Base-by-base conservation (phyloP, 1,140 invertebrate genomes). In the Aplysia californica region DNA sequence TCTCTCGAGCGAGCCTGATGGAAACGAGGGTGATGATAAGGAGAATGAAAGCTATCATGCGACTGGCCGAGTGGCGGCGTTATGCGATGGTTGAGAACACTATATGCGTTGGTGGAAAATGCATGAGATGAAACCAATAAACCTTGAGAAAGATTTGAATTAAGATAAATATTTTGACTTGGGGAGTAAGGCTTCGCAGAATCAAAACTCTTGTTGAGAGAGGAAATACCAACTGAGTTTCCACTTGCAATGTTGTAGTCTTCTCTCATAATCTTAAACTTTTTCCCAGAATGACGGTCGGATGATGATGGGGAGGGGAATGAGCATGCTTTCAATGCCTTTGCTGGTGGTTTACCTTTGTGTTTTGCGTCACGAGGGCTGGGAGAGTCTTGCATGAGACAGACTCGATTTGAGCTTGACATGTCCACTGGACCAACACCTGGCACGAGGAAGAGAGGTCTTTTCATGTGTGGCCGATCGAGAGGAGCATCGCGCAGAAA, bases 401-500 rank as follows among this genome's bases (percentile, higher is more conserved):
- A 72, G 4, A 58, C 61, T 72, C 33, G 61, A 26, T 72, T 58
- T n/a, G 55, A 10, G 36, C 56, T 3, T 0, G 70, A 61, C 55
- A 72, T 72, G 38, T 72, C 70, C 20, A 72, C 70, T 4, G 70
- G 56, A 15, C 70, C 70, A 3, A 72, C 35, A 1, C 70, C 70
- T 3, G 70, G 70, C 1, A 72, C 70, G 3, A 72, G 70, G 31
- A 61, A 72, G 3, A 72, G 36, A 2, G 70, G 70, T 3, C 70
- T 33, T 38, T 72, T 72, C n/a, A 72, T 18, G 18, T 72, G 55
- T 26, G 35, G 31, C 5, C 70, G 33, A 20, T 23, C 36, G 2
- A 72, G 56, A 39, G 72, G 72, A 15, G 61, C 41, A 31, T 75
- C 72, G 33, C 26, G 55, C 20, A 75, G 29, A 55, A 75, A 75